Percentiles rank a stretch among this genome's conserved stretches.
These are phyloP conservation scores for Ditylenchus weischeri DNA, from an alignment of 2,888 invertebrate genomes.

Conservation along the genomic window DNA sequence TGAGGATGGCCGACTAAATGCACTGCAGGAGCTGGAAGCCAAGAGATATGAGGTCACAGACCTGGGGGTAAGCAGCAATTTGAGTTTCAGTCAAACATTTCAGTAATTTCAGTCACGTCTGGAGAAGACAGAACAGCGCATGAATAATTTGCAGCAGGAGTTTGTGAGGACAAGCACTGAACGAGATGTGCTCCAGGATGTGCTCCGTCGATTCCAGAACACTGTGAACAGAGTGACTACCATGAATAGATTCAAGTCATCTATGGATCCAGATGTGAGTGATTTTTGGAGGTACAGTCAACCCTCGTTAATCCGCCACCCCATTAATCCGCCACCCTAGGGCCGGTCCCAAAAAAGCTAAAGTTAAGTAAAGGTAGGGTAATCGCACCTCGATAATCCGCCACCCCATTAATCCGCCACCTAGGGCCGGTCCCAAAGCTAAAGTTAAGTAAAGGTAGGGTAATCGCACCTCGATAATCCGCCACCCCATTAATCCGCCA, in stretches of 20 bases:
- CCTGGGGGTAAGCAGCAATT: slow-evolving; percentile 33
- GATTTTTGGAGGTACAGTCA: neutral
- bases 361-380: too few species aligned
- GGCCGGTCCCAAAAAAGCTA: too few species aligned
- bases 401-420: too few species aligned
- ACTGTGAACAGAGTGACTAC: slow-evolving; percentile 50
- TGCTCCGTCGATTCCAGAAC: slow-evolving; percentile 55
- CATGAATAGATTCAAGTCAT: slow-evolving; percentile 41
- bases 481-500: too few species aligned
- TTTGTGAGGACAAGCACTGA: slow-evolving; percentile 55
- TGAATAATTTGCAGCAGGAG: slow-evolving; percentile 53
- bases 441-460: too few species aligned
- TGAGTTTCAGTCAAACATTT: slow-evolving; percentile 9
- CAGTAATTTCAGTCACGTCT: slow-evolving; percentile 42
- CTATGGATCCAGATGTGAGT: slow-evolving; percentile 26
- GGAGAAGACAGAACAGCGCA: slow-evolving; percentile 54
- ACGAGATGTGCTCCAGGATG: slow-evolving; percentile 50
- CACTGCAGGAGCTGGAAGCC: slow-evolving; percentile 50
- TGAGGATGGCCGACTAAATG: slow-evolving; percentile 55
- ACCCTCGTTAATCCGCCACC: too few species aligned
- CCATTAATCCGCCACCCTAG: too few species aligned
- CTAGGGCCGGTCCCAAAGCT: too few species aligned
- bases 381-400: too few species aligned
- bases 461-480: too few species aligned
- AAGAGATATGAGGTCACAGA: slow-evolving; percentile 56